Base-by-base conservation (phyloP, 2,797 vertebrate species). In the Avahi laniger region DNA sequence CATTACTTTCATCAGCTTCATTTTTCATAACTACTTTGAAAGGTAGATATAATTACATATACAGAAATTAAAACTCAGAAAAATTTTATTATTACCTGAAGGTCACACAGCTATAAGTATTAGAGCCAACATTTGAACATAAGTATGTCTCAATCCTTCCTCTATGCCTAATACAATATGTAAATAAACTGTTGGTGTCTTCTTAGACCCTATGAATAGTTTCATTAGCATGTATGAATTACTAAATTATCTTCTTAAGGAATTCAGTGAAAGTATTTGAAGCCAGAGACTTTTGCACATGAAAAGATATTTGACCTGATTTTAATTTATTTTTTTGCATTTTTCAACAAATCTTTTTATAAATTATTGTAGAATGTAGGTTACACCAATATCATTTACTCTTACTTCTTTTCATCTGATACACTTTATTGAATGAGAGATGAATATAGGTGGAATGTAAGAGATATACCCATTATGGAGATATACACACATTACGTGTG, bases 11-110 rank as follows among this genome's bases (percentile, higher is more conserved):
- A 78, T 48, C 13, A 91, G 35, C 28, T 93, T 81, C 10, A 91
- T 79, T 91, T 82, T 85, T 95, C 22, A 13, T 52, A 88, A 87
- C 17, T 80, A 24, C 46, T 54, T 4, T 89, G 33, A 92, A 94
- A 94, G 30, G 6, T 35, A 54, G 46, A 24, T 41, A 22, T 52
- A 28, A 72, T 61, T 78, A 5, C 63, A 88, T 18, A 76, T 63
- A 79, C 0, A 69, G 26, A 57, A 92, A 69, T 13, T 73, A 11
- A 81, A 91, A 69, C 15, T 48, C 46, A 57, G 0, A 67, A 7
- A 84, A 4, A 8, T 41, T 17, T 70, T 80, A 13, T 86, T 69
- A 26, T 22, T 65, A n/a, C 35, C 24, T 54, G 52, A 78, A 91
- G 11, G 18, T 87, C 59, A 48, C 2, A 48, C 0, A 59, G 41